Conservation (phyloP, 2,888 invertebrate species). For the Invenusta paracnida region DNA sequence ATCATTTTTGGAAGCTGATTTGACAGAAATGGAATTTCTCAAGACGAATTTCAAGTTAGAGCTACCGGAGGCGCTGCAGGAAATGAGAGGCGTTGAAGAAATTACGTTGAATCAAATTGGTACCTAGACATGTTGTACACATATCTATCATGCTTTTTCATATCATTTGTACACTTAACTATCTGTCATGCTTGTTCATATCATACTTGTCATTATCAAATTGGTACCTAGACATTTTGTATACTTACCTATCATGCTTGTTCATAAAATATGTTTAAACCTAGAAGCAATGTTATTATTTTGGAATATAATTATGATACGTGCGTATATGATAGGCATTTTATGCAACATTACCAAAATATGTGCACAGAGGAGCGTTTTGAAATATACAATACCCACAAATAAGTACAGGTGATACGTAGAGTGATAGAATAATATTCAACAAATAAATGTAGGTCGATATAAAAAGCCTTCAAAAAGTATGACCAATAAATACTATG, state of each 20-base stretch:
- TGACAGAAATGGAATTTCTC: neutral
- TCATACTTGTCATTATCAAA: neutral
- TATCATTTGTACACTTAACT: neutral
- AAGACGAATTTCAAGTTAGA: neutral
- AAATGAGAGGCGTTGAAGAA: neutral
- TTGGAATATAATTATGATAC: neutral
- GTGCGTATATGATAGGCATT: neutral
- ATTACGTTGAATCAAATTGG: neutral
- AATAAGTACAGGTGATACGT: neutral
- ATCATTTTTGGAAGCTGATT: neutral
- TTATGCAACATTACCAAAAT: no score
- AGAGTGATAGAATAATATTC: neutral
- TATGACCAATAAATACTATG: no score
- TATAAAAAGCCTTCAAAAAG: neutral
- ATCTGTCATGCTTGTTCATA: neutral
- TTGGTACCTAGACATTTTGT: neutral
- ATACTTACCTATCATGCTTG: neutral
- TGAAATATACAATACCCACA: neutral
- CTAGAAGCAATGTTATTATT: neutral
- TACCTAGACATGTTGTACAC: neutral
- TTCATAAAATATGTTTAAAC: neutral
- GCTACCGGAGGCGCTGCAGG: neutral
- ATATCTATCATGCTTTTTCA: neutral
- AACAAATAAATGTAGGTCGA: neutral
- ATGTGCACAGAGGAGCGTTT: neutral